Conservation (phyloP, 2,113 vertebrate genomes). For the Eclectus roratus region DNA sequence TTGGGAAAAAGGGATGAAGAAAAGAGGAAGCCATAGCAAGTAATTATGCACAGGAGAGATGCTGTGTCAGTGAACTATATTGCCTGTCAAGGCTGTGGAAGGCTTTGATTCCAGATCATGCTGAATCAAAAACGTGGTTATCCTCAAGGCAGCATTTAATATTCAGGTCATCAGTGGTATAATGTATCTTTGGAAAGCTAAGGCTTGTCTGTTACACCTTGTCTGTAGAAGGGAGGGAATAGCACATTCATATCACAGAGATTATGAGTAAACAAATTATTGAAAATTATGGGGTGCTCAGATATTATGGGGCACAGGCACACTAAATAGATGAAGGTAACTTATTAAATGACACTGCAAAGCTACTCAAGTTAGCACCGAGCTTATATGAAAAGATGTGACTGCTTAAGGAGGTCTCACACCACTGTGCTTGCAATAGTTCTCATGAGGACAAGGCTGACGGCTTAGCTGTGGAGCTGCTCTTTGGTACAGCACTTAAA, state of each 20-base stretch:
- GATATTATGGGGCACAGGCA: neutral
- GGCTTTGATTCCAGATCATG: neutral
- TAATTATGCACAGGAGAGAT: neutral
- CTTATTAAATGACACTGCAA: neutral
- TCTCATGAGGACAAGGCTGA: neutral
- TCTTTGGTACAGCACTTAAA: neutral
- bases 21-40: neutral
- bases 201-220: neutral
- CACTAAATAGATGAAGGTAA: neutral
- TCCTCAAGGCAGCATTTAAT: neutral
- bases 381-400: neutral
- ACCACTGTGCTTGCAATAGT: neutral
- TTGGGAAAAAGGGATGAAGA: neutral
- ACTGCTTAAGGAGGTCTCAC: neutral
- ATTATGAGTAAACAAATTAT: neutral
- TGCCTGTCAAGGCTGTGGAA: neutral
- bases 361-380: neutral
- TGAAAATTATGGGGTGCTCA: neutral
- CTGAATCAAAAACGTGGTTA: neutral
- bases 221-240: neutral
- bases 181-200: neutral
- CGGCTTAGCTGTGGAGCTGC: neutral
- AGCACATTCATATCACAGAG: neutral
- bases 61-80: neutral
- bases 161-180: neutral